These are phyloP conservation scores for Bufo gargarizans DNA, from an alignment of 2,113 vertebrate genomes.

Conservation along the genomic window DNA sequence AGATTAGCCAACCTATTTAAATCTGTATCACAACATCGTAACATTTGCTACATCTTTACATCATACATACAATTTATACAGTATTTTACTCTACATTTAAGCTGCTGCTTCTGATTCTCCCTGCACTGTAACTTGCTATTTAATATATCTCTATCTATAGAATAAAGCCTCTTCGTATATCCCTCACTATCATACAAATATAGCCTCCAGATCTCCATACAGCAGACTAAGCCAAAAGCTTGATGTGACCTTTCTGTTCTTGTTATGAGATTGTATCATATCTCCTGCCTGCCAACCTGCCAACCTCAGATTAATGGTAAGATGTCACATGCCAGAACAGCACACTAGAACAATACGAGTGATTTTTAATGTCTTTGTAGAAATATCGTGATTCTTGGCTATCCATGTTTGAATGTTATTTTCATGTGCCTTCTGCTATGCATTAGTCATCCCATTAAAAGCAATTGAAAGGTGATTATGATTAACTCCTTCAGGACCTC, in stretches of 20 bases:
- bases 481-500: no score
- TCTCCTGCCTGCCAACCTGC: background rate
- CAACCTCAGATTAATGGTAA: background rate
- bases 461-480: no score
- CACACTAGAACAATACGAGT: background rate
- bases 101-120: background rate
- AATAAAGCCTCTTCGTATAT: conserved; percentile 15
- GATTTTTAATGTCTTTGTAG: no score
- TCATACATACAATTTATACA: background rate
- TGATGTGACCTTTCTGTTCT: conserved; percentile 11
- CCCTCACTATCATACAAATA: background rate
- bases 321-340: background rate
- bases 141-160: background rate
- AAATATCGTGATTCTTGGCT: no score
- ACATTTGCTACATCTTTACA: background rate
- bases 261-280: conserved; percentile 20
- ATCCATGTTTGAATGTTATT: no score
- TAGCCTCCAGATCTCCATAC: background rate
- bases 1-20: background rate
- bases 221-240: conserved; percentile 24
- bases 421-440: no score
- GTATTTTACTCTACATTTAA: background rate
- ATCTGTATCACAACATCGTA: background rate
- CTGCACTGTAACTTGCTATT: background rate
- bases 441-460: no score